Base-by-base conservation (phyloP, 2,113 vertebrate genomes). In the Cryptotis parvus region DNA sequence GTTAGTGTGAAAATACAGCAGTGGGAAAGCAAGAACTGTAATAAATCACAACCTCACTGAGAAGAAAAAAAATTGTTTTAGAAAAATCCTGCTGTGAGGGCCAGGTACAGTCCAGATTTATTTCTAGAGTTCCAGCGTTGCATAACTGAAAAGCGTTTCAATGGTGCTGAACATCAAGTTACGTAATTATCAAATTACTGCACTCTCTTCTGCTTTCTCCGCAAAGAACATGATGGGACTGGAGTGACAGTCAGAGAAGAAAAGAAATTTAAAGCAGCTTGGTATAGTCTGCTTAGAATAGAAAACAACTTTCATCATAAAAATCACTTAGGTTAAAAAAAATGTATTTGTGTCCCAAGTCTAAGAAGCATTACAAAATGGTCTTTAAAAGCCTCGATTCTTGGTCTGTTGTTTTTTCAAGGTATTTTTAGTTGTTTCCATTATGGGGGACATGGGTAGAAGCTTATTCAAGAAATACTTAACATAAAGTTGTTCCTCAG, bases 61-160 rank as follows among this genome's bases (percentile, higher is more conserved):
- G 31, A 45, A 88, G 39, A 49, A 70, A 91, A 58, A 84, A 12
- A 52, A 8, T 15, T 22, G 16, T 11, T 94, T 4, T 22, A 88
- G 76, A 88, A 85, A 26, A 6, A 3, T 3, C 33, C 84, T 81
- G 18, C 85, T 92, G 14, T 85, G 86, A 79, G 2, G 18, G 4
- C 61, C 91, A 95, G 84, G 87, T 49, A 27, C 24, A 85, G 82
- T 2, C 91, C 92, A 94, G 72, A 92, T 77, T 90, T 89, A 73
- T 82, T 15, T 20, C 95, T 79, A 55, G 87, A 93, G 88, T 91
- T 73, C 16, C 37, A 82, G 37, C 74, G 49, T 85, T 95, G 80
- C 41, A 22, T 92, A 96, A 95, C n/a, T 45, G 78, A 93, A 96
- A 79, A 2, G 4, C 63, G 91, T 95, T 95, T 94, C 82, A 89